Evolutionary conservation across 2,888 invertebrate genomes (phyloP).

Genomic region (Diplazon laetatorius): DNA sequence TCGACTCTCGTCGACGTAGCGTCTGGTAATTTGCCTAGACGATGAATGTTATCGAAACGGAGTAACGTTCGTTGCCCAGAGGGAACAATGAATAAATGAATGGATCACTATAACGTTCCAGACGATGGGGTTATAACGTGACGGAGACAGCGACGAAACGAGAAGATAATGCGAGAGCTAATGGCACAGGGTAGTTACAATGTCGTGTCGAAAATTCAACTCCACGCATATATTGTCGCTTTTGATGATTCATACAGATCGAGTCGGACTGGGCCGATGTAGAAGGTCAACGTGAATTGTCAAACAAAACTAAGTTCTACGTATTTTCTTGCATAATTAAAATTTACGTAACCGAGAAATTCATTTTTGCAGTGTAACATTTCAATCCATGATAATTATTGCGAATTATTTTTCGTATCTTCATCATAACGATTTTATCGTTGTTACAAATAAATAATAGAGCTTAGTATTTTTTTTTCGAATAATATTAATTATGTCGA

Average conservation of each 20-base stretch:
- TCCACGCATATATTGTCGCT: background rate
- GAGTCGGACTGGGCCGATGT: background rate
- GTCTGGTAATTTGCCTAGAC: constrained; percentile 2
- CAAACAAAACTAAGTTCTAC: no score
- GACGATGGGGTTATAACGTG: constrained; percentile 24
- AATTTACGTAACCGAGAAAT: no score
- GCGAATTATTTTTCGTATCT: no score
- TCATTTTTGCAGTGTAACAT: no score
- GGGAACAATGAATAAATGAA: constrained; percentile 40
- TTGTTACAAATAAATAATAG: no score
- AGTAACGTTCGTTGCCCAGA: constrained; percentile 9
- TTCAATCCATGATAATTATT: no score
- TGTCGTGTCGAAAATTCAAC: constrained; percentile 36
- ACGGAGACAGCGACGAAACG: background rate
- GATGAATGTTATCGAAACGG: constrained; percentile 30
- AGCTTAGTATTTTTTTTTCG: no score
- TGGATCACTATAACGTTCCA: constrained; percentile 10
- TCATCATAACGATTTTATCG: no score
- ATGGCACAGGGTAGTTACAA: constrained; percentile 5
- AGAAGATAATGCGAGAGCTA: constrained; percentile 13
- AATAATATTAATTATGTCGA: no score
- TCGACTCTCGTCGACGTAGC: no score
- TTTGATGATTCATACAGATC: background rate
- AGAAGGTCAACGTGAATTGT: background rate
- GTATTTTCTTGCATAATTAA: no score